These are phyloP conservation scores for Liodrosophila aerea DNA, from an alignment of 2,888 invertebrate genomes.

Conservation along the genomic window DNA sequence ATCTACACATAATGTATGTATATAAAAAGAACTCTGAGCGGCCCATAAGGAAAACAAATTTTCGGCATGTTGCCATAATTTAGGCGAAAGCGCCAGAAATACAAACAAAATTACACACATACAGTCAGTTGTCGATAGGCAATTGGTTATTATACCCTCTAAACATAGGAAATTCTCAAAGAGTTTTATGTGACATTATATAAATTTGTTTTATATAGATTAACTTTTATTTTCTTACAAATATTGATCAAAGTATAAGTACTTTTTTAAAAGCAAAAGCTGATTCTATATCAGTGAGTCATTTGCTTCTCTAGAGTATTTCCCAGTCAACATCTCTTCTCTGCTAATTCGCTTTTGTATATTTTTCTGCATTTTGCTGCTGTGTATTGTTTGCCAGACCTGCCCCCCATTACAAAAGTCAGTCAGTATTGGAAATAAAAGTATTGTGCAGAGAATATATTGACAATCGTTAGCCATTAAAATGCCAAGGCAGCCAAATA, in stretches of 20 bases:
- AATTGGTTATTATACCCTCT: slow-evolving; percentile 26
- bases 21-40: slow-evolving; percentile 6
- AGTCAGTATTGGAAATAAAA: slow-evolving; percentile 41
- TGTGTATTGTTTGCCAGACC: slow-evolving; percentile 26
- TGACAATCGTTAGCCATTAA: slow-evolving; percentile 69
- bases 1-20: slow-evolving; percentile 3
- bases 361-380: slow-evolving; percentile 15
- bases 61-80: slow-evolving; percentile 67
- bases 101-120: slow-evolving; percentile 11
- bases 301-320: too few relatives aligned
- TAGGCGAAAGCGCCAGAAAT: slow-evolving; percentile 37
- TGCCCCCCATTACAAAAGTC: slow-evolving; percentile 31
- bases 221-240: too few relatives aligned
- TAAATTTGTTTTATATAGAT: too few relatives aligned
- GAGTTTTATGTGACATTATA: too few relatives aligned
- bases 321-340: too few relatives aligned
- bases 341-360: slow-evolving; percentile 9
- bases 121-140: slow-evolving; percentile 22
- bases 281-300: too few relatives aligned
- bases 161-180: too few relatives aligned
- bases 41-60: slow-evolving; percentile 54
- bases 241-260: too few relatives aligned
- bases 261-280: too few relatives aligned
- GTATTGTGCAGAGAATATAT: slow-evolving; percentile 46
- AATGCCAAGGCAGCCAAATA: slow-evolving; percentile 48